Base-by-base conservation (phyloP, 2,888 invertebrate species). In the Heliconius aoede region DNA sequence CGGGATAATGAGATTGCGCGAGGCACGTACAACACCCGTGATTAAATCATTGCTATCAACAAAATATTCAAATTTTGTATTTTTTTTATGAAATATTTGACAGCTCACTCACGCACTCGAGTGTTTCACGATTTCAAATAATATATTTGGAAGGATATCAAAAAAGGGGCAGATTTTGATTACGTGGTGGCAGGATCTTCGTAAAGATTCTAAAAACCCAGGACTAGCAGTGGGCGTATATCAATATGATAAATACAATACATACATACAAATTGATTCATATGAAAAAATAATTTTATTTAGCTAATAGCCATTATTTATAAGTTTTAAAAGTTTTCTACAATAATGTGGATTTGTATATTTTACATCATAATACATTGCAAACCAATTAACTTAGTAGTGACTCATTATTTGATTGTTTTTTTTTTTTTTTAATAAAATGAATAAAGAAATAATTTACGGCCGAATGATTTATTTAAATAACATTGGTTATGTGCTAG, bases 1-100 rank as follows among this genome's bases (percentile, higher is more conserved):
- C 86, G 88, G 89, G 89, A 89, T 93, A 93, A 92, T 92, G 90
- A 92, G 92, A 93, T 93, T 91, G 90, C 90, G 90, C 89, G 85
- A 84, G 84, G 85, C 89, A 88, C 89, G 88, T 88, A 87, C 82
- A 78, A 75, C 80, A 80, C 85, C 83, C 86, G 83, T 87, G 87
- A 91, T 91, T 91, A 90, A 91, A 90, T 90, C 89, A 90, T 91
- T 89, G 84, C 87, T 84, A 86, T 85, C 85, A 80, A 85, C n/a
- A 86, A 87, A 86, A 88, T 85, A 86, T 85, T 82, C 81, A 79
- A 81, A 82, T 84, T 76, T 71, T 55, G 76, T 67, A 65, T 60
- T 73, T 72, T 77, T 79, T 28, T 72, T 67, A 76, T 79, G 76
- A 76, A 74, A 74, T 65, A 72, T 60, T 61, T 26, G 28, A 76